phyloP scores from a whole-genome alignment of 1,140 invertebrate species.

The Anagrus nilaparvatae region DNA sequence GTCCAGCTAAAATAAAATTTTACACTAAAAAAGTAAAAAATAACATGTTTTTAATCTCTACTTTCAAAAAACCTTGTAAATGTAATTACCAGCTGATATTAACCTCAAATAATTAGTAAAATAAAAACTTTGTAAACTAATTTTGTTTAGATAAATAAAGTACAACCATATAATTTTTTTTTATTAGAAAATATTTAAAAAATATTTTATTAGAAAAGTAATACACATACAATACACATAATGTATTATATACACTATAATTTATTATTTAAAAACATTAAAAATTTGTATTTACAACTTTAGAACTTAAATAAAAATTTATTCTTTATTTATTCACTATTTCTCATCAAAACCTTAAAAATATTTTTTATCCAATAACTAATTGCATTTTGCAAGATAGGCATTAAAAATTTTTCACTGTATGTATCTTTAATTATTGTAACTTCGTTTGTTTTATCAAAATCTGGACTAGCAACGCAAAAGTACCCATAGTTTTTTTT shows the following conservation, averaged over 20 bases:
- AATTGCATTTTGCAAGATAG: slow-evolving; percentile 19
- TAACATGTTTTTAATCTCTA: too few relatives aligned
- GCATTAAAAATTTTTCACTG: slow-evolving; percentile 1
- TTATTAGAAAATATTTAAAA: slow-evolving; percentile 30
- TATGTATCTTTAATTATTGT: not conserved
- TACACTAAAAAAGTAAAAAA: not conserved
- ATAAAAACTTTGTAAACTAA: slow-evolving; percentile 22
- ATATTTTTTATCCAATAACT: slow-evolving; percentile 9
- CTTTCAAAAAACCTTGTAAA: slow-evolving; percentile 11
- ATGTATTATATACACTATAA: too few relatives aligned
- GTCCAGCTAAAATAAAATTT: not conserved
- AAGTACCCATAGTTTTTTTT: slow-evolving; percentile 30
- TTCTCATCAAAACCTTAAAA: slow-evolving; percentile 4
- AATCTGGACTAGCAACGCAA: slow-evolving; percentile 19
- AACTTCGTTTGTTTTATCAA: slow-evolving; percentile 13
- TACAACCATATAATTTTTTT: slow-evolving; percentile 33
- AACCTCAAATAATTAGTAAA: slow-evolving; percentile 28
- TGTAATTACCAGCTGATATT: slow-evolving; percentile 24
- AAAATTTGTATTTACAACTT: too few relatives aligned
- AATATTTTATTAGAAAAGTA: slow-evolving; percentile 23
- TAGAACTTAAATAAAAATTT: slow-evolving; percentile 28
- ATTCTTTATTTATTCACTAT: slow-evolving; percentile 10
- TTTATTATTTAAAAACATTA: too few relatives aligned
- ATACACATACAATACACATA: too few relatives aligned
- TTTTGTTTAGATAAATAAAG: slow-evolving; percentile 26